A percentile compares a stretch with the other conserved stretches of the same genome.
phyloP scores from a whole-genome alignment of 2,113 vertebrate species.

The Solenodon paradoxus region DNA sequence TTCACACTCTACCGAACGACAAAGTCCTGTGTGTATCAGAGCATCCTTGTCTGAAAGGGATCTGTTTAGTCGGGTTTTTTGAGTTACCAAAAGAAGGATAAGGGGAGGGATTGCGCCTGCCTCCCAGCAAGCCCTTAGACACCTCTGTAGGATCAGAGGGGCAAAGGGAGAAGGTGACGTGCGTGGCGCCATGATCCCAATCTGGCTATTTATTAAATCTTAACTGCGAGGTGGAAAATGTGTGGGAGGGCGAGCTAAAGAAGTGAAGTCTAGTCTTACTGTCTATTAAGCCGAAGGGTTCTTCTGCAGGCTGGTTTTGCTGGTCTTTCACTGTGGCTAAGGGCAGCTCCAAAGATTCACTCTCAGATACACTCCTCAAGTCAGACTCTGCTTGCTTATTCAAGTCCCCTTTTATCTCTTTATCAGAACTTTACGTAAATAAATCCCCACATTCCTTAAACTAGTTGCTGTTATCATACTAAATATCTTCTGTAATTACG shows the following conservation, averaged over 20 bases:
- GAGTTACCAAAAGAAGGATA: not conserved
- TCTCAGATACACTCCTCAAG: not conserved
- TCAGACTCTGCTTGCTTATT: not conserved
- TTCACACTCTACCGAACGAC: not conserved
- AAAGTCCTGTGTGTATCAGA: not conserved
- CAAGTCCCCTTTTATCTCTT: conserved; percentile 55
- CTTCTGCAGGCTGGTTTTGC: conserved; percentile 60
- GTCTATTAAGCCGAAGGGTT: not conserved
- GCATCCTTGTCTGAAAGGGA: not conserved
- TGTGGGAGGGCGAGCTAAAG: conserved; percentile 45
- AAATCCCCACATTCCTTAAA: conserved; percentile 55
- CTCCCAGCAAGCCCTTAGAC: not conserved
- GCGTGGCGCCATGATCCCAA: conserved; percentile 64
- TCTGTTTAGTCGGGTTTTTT: not conserved
- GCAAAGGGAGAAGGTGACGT: conserved; percentile 3
- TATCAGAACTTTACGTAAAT: conserved; percentile 60
- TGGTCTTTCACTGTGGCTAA: conserved; percentile 35
- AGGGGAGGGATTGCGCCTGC: not conserved
- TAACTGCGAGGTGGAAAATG: conserved; percentile 41
- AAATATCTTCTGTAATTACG: conserved; percentile 59
- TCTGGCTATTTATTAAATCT: conserved; percentile 58
- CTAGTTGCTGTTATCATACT: conserved; percentile 56
- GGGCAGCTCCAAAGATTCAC: conserved; percentile 25
- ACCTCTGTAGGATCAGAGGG: not conserved
- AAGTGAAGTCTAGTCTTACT: conserved; percentile 31